Conservation (phyloP, 1,140 invertebrate species). For the Metopolophium dirhodum region DNA sequence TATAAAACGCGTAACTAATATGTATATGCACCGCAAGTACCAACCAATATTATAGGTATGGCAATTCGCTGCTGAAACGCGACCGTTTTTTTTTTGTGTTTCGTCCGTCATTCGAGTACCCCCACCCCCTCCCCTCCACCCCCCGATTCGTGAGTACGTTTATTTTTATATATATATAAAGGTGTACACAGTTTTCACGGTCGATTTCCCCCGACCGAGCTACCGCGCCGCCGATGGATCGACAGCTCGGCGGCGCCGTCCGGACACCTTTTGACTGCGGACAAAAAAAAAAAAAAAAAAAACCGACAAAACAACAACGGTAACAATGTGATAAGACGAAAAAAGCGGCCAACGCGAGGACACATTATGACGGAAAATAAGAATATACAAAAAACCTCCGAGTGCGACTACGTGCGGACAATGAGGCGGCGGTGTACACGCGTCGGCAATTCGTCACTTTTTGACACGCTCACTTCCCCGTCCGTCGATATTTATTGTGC, state of each 20-base stretch:
- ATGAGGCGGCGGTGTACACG: neutral
- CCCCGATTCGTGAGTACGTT: too few species aligned
- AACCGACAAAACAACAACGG: neutral
- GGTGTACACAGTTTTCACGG: neutral
- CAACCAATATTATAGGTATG: neutral
- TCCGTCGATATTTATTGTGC: neutral
- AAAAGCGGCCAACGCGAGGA: neutral
- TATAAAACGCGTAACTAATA: neutral
- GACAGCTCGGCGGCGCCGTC: neutral
- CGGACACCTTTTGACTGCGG: neutral
- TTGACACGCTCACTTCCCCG: neutral
- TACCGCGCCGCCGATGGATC: neutral
- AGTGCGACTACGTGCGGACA: neutral
- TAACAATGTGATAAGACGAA: neutral
- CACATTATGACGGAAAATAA: neutral
- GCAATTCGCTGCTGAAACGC: neutral
- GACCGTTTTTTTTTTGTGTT: neutral
- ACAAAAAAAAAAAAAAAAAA: neutral
- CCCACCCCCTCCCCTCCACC: too few species aligned
- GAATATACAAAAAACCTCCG: neutral
- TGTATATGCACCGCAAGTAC: too few species aligned
- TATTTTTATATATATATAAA: neutral
- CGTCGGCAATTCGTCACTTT: constrained; percentile 35
- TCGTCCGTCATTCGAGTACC: neutral
- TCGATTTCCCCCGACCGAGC: neutral